Percentiles rank a stretch among this genome's conserved stretches.
Conservation (phyloP, 2,888 invertebrate genomes). For the Hemithea aestivaria region DNA sequence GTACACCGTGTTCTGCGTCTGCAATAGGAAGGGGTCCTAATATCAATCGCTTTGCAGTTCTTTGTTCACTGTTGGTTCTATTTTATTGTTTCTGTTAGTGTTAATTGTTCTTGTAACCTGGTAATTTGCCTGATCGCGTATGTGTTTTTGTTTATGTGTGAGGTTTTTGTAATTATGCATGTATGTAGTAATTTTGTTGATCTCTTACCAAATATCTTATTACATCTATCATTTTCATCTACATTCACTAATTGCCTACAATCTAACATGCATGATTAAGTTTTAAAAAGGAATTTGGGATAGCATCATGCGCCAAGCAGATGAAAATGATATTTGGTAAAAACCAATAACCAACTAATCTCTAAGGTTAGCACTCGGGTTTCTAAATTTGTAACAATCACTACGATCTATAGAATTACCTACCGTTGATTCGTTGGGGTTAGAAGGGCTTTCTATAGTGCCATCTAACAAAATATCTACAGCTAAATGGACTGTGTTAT, state of each 20-base stretch:
- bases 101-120: constrained; percentile 32
- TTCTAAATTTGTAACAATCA: constrained; percentile 1
- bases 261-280: constrained; percentile 22
- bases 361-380: background rate
- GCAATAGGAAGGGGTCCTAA: constrained; percentile 79
- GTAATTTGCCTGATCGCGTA: constrained; percentile 18
- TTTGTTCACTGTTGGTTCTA: constrained; percentile 48
- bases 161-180: constrained; percentile 1
- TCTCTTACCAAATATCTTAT: background rate
- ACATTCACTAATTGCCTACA: constrained; percentile 11
- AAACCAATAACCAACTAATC: background rate
- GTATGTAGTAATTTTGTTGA: constrained; percentile 1
- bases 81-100: constrained; percentile 43
- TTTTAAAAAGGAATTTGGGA: constrained; percentile 1
- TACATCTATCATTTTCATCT: constrained; percentile 13
- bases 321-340: constrained; percentile 30
- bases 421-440: constrained; percentile 19
- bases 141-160: constrained; percentile 27
- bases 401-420: constrained; percentile 22
- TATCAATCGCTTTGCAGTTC: constrained; percentile 77
- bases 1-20: constrained; percentile 99
- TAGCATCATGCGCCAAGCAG: constrained; percentile 41
- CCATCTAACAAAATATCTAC: constrained; percentile 25
- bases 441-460: constrained; percentile 4
- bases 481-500: constrained; percentile 52